These are phyloP conservation scores for Quiscalus mexicanus DNA, from an alignment of 2,113 vertebrate genomes.

Conservation along the genomic window DNA sequence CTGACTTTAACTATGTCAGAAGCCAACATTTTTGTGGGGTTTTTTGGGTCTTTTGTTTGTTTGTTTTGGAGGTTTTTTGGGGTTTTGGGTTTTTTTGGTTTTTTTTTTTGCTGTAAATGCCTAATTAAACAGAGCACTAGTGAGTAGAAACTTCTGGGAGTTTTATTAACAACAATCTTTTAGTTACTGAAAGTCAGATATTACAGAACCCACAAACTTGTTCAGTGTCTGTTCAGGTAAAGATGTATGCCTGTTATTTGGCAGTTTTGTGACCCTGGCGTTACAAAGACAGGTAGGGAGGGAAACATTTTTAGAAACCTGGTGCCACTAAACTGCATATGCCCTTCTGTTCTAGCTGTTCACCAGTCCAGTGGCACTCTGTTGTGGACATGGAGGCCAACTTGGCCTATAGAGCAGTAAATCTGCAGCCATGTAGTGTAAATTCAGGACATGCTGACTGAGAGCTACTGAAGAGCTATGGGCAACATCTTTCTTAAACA, in stretches of 20 bases:
- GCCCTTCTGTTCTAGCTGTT: background rate
- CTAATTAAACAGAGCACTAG: background rate
- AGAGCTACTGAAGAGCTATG: background rate
- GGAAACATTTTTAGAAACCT: background rate
- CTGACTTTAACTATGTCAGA: background rate
- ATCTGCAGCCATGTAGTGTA: background rate
- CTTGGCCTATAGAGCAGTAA: background rate
- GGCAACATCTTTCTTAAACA: background rate
- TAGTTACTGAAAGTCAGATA: background rate
- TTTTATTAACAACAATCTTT: background rate
- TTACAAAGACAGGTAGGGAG: background rate
- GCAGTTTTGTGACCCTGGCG: background rate
- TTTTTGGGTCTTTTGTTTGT: background rate
- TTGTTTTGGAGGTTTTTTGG: background rate
- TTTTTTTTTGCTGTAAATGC: background rate
- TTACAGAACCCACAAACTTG: background rate
- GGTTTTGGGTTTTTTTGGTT: fast-evolving
- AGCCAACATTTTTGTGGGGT: background rate
- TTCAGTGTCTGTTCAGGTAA: background rate
- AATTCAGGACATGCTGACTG: background rate
- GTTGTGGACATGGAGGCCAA: background rate
- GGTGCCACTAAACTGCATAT: background rate
- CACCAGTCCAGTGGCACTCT: background rate
- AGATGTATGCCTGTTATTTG: background rate
- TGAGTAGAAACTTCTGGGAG: background rate